Conservation (phyloP, 1,140 invertebrate species). For the Cherax destructor region DNA sequence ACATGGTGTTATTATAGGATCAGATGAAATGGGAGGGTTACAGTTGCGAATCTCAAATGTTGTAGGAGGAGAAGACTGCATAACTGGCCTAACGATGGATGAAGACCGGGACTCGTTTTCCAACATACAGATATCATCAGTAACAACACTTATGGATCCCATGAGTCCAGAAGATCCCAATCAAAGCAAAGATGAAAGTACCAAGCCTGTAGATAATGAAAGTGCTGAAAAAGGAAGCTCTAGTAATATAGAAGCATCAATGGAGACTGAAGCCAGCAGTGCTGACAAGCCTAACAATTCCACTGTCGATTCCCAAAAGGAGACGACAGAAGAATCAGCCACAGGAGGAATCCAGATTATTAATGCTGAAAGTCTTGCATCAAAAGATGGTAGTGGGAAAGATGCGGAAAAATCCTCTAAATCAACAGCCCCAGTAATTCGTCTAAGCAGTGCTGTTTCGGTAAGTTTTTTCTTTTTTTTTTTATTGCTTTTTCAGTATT, state of each 20-base stretch:
- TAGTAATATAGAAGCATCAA: background rate
- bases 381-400: background rate
- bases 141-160: slow-evolving; percentile 63
- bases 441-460: slow-evolving; percentile 37
- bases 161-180: slow-evolving; percentile 63
- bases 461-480: slow-evolving; percentile 22
- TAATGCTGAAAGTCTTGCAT: slow-evolving; percentile 21
- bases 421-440: slow-evolving; percentile 12
- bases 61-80: slow-evolving; percentile 70
- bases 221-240: background rate
- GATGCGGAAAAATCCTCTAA: background rate
- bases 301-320: background rate
- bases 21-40: slow-evolving; percentile 67
- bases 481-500: background rate
- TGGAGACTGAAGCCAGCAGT: background rate
- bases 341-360: slow-evolving; percentile 25
- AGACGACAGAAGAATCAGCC: background rate
- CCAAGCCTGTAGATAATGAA: background rate
- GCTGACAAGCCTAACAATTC: background rate
- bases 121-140: slow-evolving; percentile 68
- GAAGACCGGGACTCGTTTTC: slow-evolving; percentile 66
- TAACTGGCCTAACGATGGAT: slow-evolving; percentile 66
- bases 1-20: slow-evolving; percentile 65
- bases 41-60: slow-evolving; percentile 71
- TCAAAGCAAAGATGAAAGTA: slow-evolving; percentile 16